phyloP scores from a whole-genome alignment of 2,888 invertebrate species.

The Erebia palarica region DNA sequence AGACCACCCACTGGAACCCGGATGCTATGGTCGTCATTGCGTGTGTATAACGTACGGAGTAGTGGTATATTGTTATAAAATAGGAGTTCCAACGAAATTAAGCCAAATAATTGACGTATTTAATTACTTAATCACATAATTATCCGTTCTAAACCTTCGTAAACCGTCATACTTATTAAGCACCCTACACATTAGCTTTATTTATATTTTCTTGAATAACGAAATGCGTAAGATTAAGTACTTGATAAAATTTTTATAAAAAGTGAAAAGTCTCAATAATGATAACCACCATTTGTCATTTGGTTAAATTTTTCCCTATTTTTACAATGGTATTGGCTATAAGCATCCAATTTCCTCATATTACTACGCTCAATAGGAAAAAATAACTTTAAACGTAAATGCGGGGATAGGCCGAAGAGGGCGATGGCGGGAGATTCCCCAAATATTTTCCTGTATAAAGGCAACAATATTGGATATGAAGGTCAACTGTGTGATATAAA shows the following conservation, averaged over 20 bases:
- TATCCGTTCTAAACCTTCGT: no score
- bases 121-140: no score
- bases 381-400: constrained; percentile 59
- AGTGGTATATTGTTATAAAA: constrained; percentile 26
- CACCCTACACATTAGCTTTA: no score
- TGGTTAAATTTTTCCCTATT: constrained; percentile 29
- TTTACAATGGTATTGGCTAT: constrained; percentile 45
- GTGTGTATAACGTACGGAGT: constrained; percentile 51
- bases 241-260: background rate
- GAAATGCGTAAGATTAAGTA: no score
- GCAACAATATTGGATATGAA: constrained; percentile 78
- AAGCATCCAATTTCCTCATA: constrained; percentile 59
- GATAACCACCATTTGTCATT: constrained; percentile 17
- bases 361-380: constrained; percentile 55
- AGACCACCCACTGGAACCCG: constrained; percentile 43
- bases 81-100: no score
- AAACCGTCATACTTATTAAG: no score
- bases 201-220: background rate
- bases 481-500: constrained; percentile 78
- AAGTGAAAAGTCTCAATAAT: background rate
- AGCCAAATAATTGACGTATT: no score
- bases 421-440: constrained; percentile 58
- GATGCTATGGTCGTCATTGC: constrained; percentile 44
- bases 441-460: constrained; percentile 70
- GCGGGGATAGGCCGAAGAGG: constrained; percentile 50